Conservation (phyloP, 1,140 invertebrate genomes). For the Brachionus paranguensis region DNA sequence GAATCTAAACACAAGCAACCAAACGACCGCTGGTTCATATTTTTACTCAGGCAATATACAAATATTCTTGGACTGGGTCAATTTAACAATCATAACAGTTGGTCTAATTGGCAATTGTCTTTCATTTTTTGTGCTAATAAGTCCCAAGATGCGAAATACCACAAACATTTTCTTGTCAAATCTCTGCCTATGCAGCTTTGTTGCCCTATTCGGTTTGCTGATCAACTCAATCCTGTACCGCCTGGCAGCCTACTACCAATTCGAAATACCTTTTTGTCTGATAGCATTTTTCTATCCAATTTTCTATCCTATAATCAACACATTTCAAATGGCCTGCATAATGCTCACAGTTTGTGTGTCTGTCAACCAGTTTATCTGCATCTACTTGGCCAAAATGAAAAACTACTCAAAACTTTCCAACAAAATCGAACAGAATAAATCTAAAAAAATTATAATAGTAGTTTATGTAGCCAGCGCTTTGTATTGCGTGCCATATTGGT, state of each 20-base stretch:
- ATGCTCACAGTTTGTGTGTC: slow-evolving; percentile 34
- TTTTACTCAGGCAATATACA: background rate
- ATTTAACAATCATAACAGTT: background rate
- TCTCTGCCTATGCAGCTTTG: slow-evolving; percentile 7
- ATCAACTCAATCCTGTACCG: background rate
- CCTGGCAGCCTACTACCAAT: background rate
- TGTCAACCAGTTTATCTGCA: slow-evolving; percentile 33
- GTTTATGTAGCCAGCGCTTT: slow-evolving; percentile 29
- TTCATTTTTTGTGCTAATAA: slow-evolving; percentile 23
- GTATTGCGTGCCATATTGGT: slow-evolving; percentile 23
- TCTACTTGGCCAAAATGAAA: background rate
- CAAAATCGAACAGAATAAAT: background rate
- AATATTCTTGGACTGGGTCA: background rate
- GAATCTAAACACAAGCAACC: background rate
- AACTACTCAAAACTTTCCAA: slow-evolving; percentile 2
- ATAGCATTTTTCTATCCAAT: slow-evolving; percentile 18
- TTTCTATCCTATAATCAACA: slow-evolving; percentile 34
- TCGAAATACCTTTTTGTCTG: background rate
- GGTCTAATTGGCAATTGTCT: slow-evolving; percentile 25
- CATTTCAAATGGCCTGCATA: slow-evolving; percentile 38
- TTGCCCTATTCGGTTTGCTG: background rate
- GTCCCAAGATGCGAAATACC: background rate
- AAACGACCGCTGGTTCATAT: background rate
- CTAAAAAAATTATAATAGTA: background rate
- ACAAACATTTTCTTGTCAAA: slow-evolving; percentile 30